These are phyloP conservation scores for Perca schrenkii DNA, from an alignment of 2,113 vertebrate species.

Conservation along the genomic window DNA sequence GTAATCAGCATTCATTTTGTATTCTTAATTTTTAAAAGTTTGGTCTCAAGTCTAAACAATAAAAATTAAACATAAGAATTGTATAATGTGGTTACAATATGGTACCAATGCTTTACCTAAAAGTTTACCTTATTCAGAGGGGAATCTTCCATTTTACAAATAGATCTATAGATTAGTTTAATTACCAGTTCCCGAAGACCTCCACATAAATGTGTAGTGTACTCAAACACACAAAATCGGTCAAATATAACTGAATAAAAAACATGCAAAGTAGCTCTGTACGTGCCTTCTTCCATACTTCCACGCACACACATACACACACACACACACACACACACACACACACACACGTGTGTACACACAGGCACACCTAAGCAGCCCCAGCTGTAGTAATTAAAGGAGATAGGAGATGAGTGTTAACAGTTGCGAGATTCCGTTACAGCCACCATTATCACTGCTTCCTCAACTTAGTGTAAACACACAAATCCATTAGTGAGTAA, in stretches of 20 bases:
- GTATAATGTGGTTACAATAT: background rate
- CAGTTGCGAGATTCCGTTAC: conserved; percentile 66
- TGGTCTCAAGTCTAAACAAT: background rate
- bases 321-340: conserved; percentile 10
- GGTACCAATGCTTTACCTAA: background rate
- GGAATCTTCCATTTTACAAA: background rate
- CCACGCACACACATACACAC: conserved; percentile 15
- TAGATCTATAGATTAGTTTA: background rate
- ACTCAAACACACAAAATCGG: background rate
- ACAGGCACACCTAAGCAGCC: conserved; percentile 33
- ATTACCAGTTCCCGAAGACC: background rate
- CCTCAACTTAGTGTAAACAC: conserved; percentile 62
- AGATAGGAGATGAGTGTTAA: conserved; percentile 61
- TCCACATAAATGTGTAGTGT: background rate
- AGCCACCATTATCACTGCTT: conserved; percentile 62
- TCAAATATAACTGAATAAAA: background rate
- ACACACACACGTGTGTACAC: background rate
- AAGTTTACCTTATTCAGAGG: background rate
- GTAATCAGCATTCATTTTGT: background rate
- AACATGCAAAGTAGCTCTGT: background rate
- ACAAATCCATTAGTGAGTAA: conserved; percentile 62
- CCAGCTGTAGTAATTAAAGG: conserved; percentile 61
- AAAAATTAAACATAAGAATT: background rate
- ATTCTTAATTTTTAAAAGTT: background rate
- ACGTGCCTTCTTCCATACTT: background rate